Percentiles rank a stretch among this genome's conserved stretches.
These are phyloP conservation scores for Melanostoma mellinum DNA, from an alignment of 2,888 invertebrate species.

Conservation along the genomic window DNA sequence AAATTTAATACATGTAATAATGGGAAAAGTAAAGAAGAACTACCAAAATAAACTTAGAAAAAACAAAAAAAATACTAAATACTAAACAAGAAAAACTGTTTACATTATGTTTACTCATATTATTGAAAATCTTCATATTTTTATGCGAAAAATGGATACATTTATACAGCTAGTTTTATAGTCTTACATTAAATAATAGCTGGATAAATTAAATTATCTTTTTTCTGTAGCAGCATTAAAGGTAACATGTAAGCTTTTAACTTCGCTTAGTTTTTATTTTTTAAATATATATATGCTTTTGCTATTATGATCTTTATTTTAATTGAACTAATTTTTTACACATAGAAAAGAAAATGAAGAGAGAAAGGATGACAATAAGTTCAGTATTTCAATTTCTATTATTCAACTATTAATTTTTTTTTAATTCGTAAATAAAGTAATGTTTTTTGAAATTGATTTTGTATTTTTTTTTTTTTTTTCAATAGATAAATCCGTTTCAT, in stretches of 20 bases:
- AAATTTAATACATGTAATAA: no score
- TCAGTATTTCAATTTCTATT: constrained; percentile 43
- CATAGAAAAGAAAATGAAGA: constrained; percentile 47
- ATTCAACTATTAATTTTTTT: constrained; percentile 23
- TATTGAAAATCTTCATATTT: not conserved
- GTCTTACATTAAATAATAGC: no score
- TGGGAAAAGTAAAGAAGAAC: no score
- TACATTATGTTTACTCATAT: not conserved
- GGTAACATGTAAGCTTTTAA: constrained; percentile 30
- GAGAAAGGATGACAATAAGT: constrained; percentile 62
- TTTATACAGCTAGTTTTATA: no score
- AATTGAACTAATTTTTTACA: constrained; percentile 57
- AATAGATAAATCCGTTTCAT: constrained; percentile 57
- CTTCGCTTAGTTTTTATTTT: constrained; percentile 9
- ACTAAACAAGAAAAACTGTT: no score
- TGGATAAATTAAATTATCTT: constrained; percentile 32
- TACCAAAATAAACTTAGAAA: no score
- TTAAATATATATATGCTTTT: constrained; percentile 28
- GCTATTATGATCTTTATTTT: constrained; percentile 41
- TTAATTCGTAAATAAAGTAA: constrained; percentile 30
- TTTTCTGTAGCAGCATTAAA: constrained; percentile 51
- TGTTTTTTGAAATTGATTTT: not conserved
- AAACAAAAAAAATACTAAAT: no score
- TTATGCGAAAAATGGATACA: not conserved
- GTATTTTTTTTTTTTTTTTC: constrained; percentile 23